These are phyloP conservation scores for Agrypnia vestita DNA, from an alignment of 1,140 invertebrate genomes.

Conservation along the genomic window DNA sequence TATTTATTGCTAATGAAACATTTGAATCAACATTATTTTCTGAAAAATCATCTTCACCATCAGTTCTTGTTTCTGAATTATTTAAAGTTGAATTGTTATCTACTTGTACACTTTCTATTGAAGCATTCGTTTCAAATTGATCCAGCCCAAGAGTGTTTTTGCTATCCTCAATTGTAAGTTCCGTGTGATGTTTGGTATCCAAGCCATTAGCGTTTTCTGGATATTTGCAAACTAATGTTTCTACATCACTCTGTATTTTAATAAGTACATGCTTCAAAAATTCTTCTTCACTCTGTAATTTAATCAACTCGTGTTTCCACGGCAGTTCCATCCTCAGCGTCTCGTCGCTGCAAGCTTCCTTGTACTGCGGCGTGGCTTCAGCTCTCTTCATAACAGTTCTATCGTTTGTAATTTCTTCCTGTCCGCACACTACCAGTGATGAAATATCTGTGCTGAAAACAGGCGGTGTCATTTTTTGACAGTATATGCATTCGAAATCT, in stretches of 20 bases:
- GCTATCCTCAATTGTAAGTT: too few species aligned
- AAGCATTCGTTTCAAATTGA: too few species aligned
- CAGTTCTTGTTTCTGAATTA: not conserved
- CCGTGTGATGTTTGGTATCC: too few species aligned
- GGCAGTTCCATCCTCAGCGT: slow-evolving; percentile 7
- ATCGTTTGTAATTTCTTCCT: not conserved
- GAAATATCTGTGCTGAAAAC: slow-evolving; percentile 58
- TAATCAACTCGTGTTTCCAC: slow-evolving; percentile 34
- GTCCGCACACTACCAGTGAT: slow-evolving; percentile 27
- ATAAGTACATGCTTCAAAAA: slow-evolving; percentile 18
- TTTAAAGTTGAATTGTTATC: too few species aligned
- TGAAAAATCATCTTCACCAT: not conserved
- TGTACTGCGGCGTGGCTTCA: slow-evolving; percentile 2
- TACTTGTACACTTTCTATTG: too few species aligned
- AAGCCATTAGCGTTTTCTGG: not conserved
- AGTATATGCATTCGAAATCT: slow-evolving; percentile 73
- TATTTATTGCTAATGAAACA: too few species aligned
- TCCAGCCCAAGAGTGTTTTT: too few species aligned
- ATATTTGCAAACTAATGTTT: slow-evolving; percentile 1
- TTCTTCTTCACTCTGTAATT: slow-evolving; percentile 20
- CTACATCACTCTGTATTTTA: slow-evolving; percentile 26
- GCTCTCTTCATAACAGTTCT: not conserved
- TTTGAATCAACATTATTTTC: not conserved
- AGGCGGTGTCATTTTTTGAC: slow-evolving; percentile 65
- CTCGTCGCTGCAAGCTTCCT: slow-evolving; percentile 17